Evolutionary conservation across 2,888 invertebrate species (phyloP), one percentile per base, ranked within the genome.

Genomic region (Pocota personata): DNA sequence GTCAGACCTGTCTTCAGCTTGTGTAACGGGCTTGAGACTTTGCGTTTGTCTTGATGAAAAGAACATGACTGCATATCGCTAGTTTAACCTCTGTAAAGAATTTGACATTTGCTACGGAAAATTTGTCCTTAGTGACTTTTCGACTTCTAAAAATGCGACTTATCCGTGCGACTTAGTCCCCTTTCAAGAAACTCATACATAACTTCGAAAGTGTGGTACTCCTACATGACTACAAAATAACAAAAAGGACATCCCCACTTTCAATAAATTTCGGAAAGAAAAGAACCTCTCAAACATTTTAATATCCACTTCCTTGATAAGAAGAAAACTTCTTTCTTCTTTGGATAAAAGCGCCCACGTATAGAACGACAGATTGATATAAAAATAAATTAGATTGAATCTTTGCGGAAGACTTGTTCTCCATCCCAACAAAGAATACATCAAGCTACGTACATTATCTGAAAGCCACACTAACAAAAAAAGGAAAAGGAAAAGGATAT

Each of bases 371-470:
- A 3, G 16, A 30, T 52, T 50, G 40, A 55, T 62, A 52, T n/a
- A 78, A 58, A 77, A 77, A 77, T 69, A 77, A 37, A 60, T 78
- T 73, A 62, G 60, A 67, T 79, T 76, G 27, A 32, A 57, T 71
- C 48, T 67, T 52, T 35, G 55, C 10, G 4, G 19, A 50, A 35
- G 19, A 37, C 10, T 19, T 35, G 1, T 3, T 57, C 30, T 66
- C 16, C 64, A 66, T 52, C 24, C 32, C 43, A 82, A 77, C 71
- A 72, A 82, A 77, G 71, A 50, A 60, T 43, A 72, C 35, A 71
- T 72, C 37, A 76, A 60, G 60, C 55, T 46, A 32, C 35, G 35
- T 1, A 35, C 46, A 40, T 57, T 72, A 24, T 21, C 40, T 40
- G 16, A 73, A 40, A 27, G 43, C 37, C 40, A 24, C 55, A 32